Evolutionary conservation across 2,113 vertebrate species (phyloP).

Genomic region (Mormoops blainvillei): DNA sequence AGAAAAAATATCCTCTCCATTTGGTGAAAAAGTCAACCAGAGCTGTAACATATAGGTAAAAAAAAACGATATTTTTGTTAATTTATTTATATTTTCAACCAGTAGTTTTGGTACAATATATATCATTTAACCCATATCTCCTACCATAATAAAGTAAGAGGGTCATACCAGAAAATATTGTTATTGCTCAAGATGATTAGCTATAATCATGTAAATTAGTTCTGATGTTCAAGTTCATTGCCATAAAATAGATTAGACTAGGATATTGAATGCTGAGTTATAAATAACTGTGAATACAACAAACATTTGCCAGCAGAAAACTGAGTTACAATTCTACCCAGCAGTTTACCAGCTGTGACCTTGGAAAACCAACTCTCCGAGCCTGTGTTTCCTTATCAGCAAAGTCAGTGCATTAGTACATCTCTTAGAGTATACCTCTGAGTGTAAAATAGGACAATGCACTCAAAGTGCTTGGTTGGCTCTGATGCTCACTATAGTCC

Average conservation of each 20-base stretch:
- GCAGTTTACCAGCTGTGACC: neutral
- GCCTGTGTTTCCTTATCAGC: neutral
- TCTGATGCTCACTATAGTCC: neutral
- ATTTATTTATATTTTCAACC: neutral
- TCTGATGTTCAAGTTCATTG: neutral
- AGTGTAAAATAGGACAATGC: neutral
- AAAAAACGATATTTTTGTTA: neutral
- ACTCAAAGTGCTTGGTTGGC: neutral
- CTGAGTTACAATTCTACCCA: neutral
- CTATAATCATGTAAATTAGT: neutral
- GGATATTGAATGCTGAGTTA: neutral
- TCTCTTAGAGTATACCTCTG: neutral
- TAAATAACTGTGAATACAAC: neutral
- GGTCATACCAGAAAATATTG: neutral
- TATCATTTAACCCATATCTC: neutral
- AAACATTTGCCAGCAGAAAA: neutral
- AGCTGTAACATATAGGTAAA: neutral
- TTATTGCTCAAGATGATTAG: neutral
- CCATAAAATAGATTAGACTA: neutral
- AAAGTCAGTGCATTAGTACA: neutral
- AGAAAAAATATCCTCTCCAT: neutral
- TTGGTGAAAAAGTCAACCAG: conserved; percentile 4
- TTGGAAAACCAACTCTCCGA: neutral
- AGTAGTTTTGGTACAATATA: neutral
- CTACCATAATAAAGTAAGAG: neutral